A percentile compares a stretch with the other conserved stretches of the same genome.
Conservation (phyloP, 1,140 invertebrate genomes). For the Catajapyx aquilonaris region DNA sequence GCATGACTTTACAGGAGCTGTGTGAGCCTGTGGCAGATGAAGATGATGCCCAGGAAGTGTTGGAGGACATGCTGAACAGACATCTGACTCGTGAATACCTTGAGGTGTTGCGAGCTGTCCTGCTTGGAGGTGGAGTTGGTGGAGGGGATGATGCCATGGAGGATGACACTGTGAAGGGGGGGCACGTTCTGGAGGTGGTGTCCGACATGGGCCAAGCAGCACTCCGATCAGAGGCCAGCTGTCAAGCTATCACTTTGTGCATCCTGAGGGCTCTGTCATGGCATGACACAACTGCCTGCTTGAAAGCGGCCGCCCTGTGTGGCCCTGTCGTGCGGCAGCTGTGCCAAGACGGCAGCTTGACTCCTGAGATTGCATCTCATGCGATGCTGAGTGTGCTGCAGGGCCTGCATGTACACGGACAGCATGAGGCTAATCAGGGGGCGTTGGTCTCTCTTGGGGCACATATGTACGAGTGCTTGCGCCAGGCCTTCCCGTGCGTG, state of each 20-base stretch:
- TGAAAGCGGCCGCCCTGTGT: constrained; percentile 48
- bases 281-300: constrained; percentile 57
- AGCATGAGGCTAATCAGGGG: constrained; percentile 61
- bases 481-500: constrained; percentile 47
- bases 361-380: constrained; percentile 37
- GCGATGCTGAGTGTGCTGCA: constrained; percentile 51
- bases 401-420: constrained; percentile 52
- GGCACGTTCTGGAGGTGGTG: constrained; percentile 42
- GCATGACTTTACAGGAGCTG: too few relatives aligned
- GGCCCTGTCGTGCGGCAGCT: constrained; percentile 37
- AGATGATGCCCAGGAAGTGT: constrained; percentile 62
- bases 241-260: constrained; percentile 29
- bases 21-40: constrained; percentile 52
- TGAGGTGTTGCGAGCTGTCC: constrained; percentile 49
- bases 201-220: constrained; percentile 48
- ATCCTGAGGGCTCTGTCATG: constrained; percentile 49
- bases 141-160: constrained; percentile 29
- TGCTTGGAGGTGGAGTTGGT: constrained; percentile 24
- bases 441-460: constrained; percentile 39
- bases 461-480: constrained; percentile 57
- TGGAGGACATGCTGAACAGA: constrained; percentile 70
- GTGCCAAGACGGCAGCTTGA: constrained; percentile 34
- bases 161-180: constrained; percentile 36
- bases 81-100: constrained; percentile 71
- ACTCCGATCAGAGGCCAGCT: constrained; percentile 36